Conservation (phyloP, 1,140 invertebrate genomes). For the Drosophila micromelanica region DNA sequence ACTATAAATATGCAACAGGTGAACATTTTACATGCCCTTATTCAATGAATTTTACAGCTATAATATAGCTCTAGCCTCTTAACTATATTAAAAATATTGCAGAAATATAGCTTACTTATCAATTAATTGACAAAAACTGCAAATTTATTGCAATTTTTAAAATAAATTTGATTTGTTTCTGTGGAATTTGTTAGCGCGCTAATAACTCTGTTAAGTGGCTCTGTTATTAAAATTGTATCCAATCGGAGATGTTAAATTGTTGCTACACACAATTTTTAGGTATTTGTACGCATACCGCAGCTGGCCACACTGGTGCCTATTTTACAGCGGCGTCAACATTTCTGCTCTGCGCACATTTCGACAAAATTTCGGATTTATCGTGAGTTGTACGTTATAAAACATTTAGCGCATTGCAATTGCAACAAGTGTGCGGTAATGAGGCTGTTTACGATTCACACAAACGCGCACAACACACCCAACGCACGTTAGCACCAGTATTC, state of each 20-base stretch:
- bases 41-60: no score
- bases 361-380: constrained; percentile 58
- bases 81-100: no score
- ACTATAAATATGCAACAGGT: no score
- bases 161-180: no score
- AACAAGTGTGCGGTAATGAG: constrained; percentile 70
- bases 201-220: neutral
- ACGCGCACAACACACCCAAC: constrained; percentile 33
- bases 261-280: constrained; percentile 1
- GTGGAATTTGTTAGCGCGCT: no score
- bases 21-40: no score
- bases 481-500: constrained; percentile 29
- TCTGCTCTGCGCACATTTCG: constrained; percentile 55
- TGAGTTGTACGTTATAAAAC: constrained; percentile 52
- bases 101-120: no score
- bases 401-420: constrained; percentile 66
- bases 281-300: neutral
- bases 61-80: no score
- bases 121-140: no score
- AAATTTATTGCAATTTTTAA: no score
- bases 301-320: constrained; percentile 36
- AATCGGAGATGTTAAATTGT: no score
- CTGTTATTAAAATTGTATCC: neutral
- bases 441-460: constrained; percentile 48
- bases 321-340: constrained; percentile 51